Conservation (phyloP, 2,113 vertebrate genomes). For the Pituophis catenifer region DNA sequence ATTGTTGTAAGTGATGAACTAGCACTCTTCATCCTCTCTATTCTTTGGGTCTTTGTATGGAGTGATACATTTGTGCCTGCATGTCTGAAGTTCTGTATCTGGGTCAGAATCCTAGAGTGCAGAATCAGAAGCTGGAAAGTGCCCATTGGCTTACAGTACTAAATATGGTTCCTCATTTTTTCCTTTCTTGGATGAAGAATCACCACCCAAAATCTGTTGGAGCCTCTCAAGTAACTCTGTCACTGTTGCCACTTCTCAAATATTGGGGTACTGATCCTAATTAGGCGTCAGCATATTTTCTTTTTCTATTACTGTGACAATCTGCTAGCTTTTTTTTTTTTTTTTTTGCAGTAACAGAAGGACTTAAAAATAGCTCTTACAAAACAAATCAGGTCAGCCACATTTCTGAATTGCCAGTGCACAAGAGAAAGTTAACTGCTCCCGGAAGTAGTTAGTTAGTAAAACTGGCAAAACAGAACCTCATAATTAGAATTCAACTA, state of each 20-base stretch:
- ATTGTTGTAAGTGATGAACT: background rate
- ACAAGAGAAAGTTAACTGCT: background rate
- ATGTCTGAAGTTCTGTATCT: background rate
- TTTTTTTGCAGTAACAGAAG: background rate
- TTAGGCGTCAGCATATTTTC: background rate
- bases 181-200: background rate
- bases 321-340: background rate
- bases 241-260: background rate
- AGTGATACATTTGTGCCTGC: background rate
- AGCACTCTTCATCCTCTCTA: background rate
- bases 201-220: background rate
- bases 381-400: background rate
- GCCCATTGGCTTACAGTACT: background rate
- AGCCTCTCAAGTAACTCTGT: background rate
- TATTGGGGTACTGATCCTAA: background rate
- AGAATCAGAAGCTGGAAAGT: background rate
- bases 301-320: background rate
- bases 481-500: background rate
- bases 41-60: background rate
- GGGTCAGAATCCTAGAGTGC: background rate
- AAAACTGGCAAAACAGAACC: background rate
- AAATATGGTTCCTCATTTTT: background rate
- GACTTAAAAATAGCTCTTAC: background rate
- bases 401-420: background rate
- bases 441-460: background rate